These are phyloP conservation scores for Acipenser ruthenus DNA, from an alignment of 2,797 vertebrate genomes.

Conservation along the genomic window DNA sequence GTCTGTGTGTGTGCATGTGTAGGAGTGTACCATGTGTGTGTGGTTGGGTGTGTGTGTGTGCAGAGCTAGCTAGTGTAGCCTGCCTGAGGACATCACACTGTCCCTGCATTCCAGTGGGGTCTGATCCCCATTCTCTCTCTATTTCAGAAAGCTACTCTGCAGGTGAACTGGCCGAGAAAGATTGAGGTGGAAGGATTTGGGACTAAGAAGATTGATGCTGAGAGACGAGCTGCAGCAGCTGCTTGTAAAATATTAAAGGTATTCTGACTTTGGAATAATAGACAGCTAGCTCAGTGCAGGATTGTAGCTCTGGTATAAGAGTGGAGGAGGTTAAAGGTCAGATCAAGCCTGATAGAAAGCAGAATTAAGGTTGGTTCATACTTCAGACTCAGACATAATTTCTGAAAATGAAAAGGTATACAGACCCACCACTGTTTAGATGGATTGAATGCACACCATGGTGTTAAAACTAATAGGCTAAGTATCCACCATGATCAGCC, in stretches of 20 bases:
- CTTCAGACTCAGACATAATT: too few species aligned
- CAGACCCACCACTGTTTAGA: not conserved
- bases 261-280: slow-evolving; percentile 13
- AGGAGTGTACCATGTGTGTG: not conserved
- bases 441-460: too few species aligned
- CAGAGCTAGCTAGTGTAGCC: not conserved
- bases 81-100: not conserved
- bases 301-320: not conserved
- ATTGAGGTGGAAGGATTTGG: slow-evolving; percentile 81
- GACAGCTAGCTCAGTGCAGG: not conserved
- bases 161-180: slow-evolving; percentile 77
- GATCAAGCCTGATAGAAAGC: not conserved
- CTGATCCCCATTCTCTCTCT: too few species aligned
- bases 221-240: slow-evolving; percentile 79
- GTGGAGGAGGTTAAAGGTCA: not conserved
- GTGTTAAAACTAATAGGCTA: too few species aligned
- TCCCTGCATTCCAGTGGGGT: not conserved
- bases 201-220: slow-evolving; percentile 74
- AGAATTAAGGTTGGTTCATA: not conserved
- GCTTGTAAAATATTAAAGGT: slow-evolving; percentile 85
- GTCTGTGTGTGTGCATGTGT: not conserved
- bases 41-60: not conserved
- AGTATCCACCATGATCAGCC: too few species aligned
- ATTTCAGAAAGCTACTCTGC: slow-evolving; percentile 75
- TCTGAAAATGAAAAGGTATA: not conserved